Evolutionary conservation across 2,888 invertebrate genomes (phyloP).

Genomic region (Koerneria pararmatus): DNA sequence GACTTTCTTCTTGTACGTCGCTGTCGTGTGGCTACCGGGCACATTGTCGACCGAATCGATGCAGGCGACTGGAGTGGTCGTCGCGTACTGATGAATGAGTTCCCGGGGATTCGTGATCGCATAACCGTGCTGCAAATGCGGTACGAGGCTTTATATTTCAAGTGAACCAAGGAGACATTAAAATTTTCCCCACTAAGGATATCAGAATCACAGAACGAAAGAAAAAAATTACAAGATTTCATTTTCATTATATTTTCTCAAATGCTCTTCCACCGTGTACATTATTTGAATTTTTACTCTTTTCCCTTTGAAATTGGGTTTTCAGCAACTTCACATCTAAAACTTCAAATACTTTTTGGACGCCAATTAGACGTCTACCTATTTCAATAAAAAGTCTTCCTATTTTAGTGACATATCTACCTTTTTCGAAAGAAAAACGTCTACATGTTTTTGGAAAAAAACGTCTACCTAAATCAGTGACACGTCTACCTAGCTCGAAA

Average conservation of each 20-base stretch:
- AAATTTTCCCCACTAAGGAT: neutral
- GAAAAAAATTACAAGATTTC: neutral
- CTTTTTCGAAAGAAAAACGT: too few relatives aligned
- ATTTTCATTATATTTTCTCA: neutral
- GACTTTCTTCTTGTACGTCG: constrained; percentile 33
- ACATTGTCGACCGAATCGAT: constrained; percentile 41
- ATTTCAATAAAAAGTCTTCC: too few relatives aligned
- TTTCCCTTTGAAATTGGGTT: too few relatives aligned
- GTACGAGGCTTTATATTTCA: constrained; percentile 24
- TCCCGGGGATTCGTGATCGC: constrained; percentile 57
- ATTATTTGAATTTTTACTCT: too few relatives aligned
- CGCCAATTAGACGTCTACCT: too few relatives aligned
- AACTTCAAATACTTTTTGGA: too few relatives aligned
- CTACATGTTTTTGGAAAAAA: too few relatives aligned
- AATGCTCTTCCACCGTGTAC: too few relatives aligned
- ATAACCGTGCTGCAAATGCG: constrained; percentile 37
- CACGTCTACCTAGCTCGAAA: too few relatives aligned
- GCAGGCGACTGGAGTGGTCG: constrained; percentile 53
- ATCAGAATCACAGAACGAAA: neutral
- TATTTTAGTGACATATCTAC: too few relatives aligned
- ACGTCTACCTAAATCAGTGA: too few relatives aligned
- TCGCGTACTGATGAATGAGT: constrained; percentile 57
- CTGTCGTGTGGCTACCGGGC: constrained; percentile 29
- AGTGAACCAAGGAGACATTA: neutral
- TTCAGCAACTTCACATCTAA: too few relatives aligned